Evolutionary conservation across 2,888 invertebrate species (phyloP).

Genomic region (Eumacrocentrus americanus): DNA sequence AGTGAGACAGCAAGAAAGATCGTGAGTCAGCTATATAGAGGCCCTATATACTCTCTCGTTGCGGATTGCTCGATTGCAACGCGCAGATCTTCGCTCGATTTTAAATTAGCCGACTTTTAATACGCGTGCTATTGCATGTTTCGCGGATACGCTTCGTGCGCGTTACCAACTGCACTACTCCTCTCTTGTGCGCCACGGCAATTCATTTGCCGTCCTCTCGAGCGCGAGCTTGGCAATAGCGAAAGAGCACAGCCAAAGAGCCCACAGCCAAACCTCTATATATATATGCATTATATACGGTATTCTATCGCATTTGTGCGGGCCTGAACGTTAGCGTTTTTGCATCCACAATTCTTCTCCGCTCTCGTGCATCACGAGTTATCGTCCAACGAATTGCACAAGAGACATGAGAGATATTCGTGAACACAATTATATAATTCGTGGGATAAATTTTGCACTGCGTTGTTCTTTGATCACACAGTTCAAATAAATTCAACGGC

Average conservation of each 20-base stretch:
- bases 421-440: background rate
- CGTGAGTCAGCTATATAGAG: constrained; percentile 49
- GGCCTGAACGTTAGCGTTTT: background rate
- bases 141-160: constrained; percentile 49
- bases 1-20: constrained; percentile 32
- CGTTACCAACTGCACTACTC: too few species aligned
- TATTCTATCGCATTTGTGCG: too few species aligned
- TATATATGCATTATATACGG: too few species aligned
- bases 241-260: background rate
- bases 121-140: constrained; percentile 52
- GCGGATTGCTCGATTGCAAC: constrained; percentile 30
- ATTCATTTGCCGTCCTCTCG: constrained; percentile 40
- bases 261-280: too few species aligned
- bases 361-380: background rate
- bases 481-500: background rate
- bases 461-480: background rate
- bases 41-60: constrained; percentile 29
- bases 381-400: background rate
- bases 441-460: background rate
- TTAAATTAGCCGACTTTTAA: constrained; percentile 54
- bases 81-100: constrained; percentile 51
- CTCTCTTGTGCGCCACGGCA: constrained; percentile 41
- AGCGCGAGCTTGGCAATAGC: constrained; percentile 35
- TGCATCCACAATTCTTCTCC: background rate
- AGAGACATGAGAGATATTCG: background rate